A percentile compares a stretch with the other conserved stretches of the same genome.
phyloP scores from a whole-genome alignment of 2,113 vertebrate species.

The Mormyrus iriodes region DNA sequence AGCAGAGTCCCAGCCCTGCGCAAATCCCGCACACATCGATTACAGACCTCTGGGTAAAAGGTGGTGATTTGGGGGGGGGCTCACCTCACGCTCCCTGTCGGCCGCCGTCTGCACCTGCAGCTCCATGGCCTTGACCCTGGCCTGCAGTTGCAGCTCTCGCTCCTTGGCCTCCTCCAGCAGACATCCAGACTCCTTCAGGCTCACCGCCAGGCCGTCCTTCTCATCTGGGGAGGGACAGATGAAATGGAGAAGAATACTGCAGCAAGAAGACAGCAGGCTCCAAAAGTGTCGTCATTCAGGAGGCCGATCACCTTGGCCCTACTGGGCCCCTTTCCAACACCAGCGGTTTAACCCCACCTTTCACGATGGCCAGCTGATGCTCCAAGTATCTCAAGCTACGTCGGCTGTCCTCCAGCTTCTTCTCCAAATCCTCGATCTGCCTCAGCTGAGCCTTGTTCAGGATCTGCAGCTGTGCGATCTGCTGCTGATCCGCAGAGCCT shows the following conservation, averaged over 20 bases:
- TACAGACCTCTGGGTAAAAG: background rate
- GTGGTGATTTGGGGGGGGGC: background rate
- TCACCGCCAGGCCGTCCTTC: conserved; percentile 78
- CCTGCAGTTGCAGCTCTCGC: conserved; percentile 74
- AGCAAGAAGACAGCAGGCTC: background rate
- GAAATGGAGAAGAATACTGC: background rate
- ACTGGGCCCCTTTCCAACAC: background rate
- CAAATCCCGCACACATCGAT: background rate
- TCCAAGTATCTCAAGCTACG: conserved; percentile 81
- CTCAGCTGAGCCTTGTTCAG: conserved; percentile 84
- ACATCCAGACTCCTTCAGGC: conserved; percentile 74
- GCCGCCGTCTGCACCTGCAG: conserved; percentile 71
- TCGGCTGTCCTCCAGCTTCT: conserved; percentile 77
- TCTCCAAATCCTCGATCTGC: conserved; percentile 76
- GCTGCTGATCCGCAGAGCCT: conserved; percentile 76
- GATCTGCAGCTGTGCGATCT: conserved; percentile 80
- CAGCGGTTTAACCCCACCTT: conserved; percentile 44
- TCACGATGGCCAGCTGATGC: conserved; percentile 85
- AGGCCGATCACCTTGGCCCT: background rate
- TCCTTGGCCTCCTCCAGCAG: conserved; percentile 75
- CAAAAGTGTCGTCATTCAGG: background rate
- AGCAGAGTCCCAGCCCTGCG: background rate
- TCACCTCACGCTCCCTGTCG: conserved; percentile 75
- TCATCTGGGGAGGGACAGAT: conserved; percentile 64
- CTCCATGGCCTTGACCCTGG: conserved; percentile 72